Evolutionary conservation across 2,888 invertebrate species (phyloP).

Genomic region (Megamerina dolium): DNA sequence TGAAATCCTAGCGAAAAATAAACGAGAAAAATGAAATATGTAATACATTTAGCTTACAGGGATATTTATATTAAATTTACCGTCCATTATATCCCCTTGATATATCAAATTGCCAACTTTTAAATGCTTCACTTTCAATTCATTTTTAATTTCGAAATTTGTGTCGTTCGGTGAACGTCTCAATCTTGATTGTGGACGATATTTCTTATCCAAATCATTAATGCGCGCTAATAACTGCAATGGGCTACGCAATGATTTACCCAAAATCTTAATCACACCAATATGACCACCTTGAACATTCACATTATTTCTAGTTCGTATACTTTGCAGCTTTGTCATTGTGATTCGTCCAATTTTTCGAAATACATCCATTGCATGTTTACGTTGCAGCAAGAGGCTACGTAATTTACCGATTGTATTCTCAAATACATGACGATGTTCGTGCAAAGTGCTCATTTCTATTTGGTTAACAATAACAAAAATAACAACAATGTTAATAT

Average conservation of each 20-base stretch:
- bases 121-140: slow-evolving; percentile 28
- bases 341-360: slow-evolving; percentile 18
- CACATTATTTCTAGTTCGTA: slow-evolving; percentile 20
- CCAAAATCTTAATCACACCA: slow-evolving; percentile 24
- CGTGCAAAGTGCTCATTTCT: slow-evolving; percentile 31
- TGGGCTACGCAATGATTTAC: slow-evolving; percentile 30
- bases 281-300: slow-evolving; percentile 23
- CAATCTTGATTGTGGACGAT: too few species aligned
- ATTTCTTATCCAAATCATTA: too few species aligned
- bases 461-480: not conserved
- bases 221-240: slow-evolving; percentile 29
- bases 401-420: slow-evolving; percentile 28
- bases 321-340: slow-evolving; percentile 9
- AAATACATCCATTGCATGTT: slow-evolving; percentile 28
- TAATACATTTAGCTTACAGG: too few species aligned
- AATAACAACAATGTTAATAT: not conserved
- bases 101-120: slow-evolving; percentile 37
- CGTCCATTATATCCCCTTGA: slow-evolving; percentile 30
- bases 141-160: too few species aligned
- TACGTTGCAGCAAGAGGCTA: slow-evolving; percentile 31
- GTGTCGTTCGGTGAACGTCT: too few species aligned
- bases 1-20: slow-evolving; percentile 24
- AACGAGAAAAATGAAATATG: not conserved
- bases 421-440: slow-evolving; percentile 38
- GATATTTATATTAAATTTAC: too few species aligned